Percentiles rank a stretch among this genome's conserved stretches.
Conservation (phyloP, 2,113 vertebrate species). For the Thomomys bottae region DNA sequence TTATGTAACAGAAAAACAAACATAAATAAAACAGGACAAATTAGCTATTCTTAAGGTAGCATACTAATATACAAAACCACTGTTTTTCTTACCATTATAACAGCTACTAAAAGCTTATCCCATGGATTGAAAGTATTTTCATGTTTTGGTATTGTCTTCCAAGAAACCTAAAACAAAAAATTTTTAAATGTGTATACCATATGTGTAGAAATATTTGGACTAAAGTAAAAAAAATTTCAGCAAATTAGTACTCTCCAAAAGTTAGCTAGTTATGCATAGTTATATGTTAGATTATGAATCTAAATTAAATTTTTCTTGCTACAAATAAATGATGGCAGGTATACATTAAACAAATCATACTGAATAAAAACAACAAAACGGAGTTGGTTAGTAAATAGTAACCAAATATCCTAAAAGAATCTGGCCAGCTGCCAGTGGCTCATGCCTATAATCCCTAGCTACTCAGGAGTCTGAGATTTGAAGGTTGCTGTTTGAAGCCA, state of each 20-base stretch:
- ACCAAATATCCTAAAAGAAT: conserved; percentile 3
- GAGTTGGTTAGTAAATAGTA: background rate
- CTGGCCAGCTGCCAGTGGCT: background rate
- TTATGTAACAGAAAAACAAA: background rate
- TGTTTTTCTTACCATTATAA: conserved; percentile 88
- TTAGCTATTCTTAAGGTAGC: conserved; percentile 21
- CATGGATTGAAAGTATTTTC: conserved; percentile 85
- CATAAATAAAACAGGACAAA: background rate
- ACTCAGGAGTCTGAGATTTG: too few relatives aligned
- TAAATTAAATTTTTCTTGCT: conserved; percentile 7
- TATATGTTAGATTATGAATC: background rate
- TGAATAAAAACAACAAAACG: background rate
- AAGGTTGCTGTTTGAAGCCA: too few relatives aligned
- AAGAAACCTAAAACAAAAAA: conserved; percentile 78
- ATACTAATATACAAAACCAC: background rate
- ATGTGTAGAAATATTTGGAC: background rate
- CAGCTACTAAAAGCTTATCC: conserved; percentile 91
- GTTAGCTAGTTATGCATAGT: conserved; percentile 4
- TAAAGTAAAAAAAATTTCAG: background rate
- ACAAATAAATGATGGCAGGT: background rate
- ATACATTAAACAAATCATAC: conserved; percentile 26
- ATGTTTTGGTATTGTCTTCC: conserved; percentile 85
- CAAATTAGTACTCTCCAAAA: background rate
- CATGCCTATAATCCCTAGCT: too few relatives aligned
- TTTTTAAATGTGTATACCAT: background rate